Conservation (phyloP, 64 coral and sea anemone species). For the Orbicella faveolata region DNA sequence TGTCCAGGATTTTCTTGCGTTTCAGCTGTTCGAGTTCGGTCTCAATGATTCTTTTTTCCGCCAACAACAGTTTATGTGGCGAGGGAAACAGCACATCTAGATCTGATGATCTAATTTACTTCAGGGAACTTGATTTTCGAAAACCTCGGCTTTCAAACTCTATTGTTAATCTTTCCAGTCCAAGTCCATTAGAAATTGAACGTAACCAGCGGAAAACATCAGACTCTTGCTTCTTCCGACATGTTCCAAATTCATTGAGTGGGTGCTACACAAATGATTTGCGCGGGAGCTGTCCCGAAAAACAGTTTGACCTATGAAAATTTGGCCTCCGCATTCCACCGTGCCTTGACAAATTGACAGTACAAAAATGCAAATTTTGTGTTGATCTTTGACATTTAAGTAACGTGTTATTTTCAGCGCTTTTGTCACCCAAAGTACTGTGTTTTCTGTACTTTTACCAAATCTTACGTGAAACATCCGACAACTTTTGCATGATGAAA, state of each 20-base stretch:
- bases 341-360: too few relatives aligned
- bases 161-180: constrained; percentile 2
- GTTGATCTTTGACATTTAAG: background rate
- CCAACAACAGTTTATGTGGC: constrained; percentile 28
- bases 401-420: too few relatives aligned
- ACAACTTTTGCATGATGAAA: too few relatives aligned
- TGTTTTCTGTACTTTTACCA: too few relatives aligned
- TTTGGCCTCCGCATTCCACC: background rate
- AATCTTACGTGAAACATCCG: too few relatives aligned
- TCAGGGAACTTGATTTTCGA: constrained; percentile 17
- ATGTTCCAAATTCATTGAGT: background rate
- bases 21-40: background rate
- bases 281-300: constrained; percentile 1
- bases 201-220: constrained; percentile 6
- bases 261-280: background rate
- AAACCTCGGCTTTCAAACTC: constrained; percentile 52
- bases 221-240: background rate
- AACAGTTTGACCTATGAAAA: background rate
- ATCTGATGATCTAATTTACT: constrained; percentile 25
- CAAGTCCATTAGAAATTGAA: constrained; percentile 29
- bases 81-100: constrained; percentile 46
- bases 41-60: too few relatives aligned
- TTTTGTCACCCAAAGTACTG: background rate
- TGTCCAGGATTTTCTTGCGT: background rate
- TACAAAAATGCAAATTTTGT: background rate